phyloP scores from a whole-genome alignment of 2,888 invertebrate species.

The Artemia sinica region DNA sequence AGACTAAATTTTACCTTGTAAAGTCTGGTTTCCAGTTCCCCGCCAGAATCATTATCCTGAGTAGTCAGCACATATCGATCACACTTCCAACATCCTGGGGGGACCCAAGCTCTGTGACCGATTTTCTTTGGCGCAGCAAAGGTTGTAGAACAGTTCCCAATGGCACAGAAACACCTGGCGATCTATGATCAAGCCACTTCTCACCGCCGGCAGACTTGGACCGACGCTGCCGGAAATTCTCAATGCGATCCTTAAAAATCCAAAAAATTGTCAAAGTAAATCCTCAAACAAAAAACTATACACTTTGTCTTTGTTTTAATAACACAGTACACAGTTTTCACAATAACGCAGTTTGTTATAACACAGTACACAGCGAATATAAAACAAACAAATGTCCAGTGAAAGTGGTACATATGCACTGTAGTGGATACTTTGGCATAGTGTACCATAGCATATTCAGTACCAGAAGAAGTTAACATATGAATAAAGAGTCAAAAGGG shows the following conservation, averaged over 20 bases:
- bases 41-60: constrained; percentile 72
- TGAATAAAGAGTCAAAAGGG: too few relatives aligned
- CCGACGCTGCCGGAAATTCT: not conserved
- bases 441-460: too few relatives aligned
- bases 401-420: too few relatives aligned
- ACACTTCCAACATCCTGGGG: constrained; percentile 37
- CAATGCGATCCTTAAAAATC: not conserved
- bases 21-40: constrained; percentile 77
- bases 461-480: too few relatives aligned
- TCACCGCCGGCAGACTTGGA: constrained; percentile 29
- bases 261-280: too few relatives aligned
- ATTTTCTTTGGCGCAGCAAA: constrained; percentile 50
- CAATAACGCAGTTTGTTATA: too few relatives aligned
- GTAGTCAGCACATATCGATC: constrained; percentile 65
- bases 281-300: too few relatives aligned
- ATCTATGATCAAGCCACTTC: constrained; percentile 75
- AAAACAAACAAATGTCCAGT: too few relatives aligned
- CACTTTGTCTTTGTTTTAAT: too few relatives aligned
- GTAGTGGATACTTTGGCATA: too few relatives aligned
- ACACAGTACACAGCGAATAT: too few relatives aligned
- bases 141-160: constrained; percentile 82
- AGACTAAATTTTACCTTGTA: constrained; percentile 46
- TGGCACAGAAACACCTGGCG: constrained; percentile 48
- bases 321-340: too few relatives aligned
- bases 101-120: constrained; percentile 61